Conservation (phyloP, 1,140 invertebrate species). For the Anagrus nilaparvatae region DNA sequence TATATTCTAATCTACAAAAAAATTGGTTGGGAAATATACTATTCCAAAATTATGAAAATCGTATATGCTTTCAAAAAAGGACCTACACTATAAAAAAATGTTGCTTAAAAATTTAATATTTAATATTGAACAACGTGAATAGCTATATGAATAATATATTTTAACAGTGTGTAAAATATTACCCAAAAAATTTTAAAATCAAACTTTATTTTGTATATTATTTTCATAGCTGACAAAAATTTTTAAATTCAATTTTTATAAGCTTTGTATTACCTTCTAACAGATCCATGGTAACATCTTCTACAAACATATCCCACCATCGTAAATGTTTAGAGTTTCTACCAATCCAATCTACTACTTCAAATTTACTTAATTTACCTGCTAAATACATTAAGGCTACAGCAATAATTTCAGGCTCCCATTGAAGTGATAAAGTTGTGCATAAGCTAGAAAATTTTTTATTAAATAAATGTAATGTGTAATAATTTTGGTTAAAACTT, state of each 20-base stretch:
- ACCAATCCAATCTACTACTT: constrained; percentile 86
- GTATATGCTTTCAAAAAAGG: background rate
- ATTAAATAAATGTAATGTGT: background rate
- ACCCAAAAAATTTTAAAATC: background rate
- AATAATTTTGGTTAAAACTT: background rate
- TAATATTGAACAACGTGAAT: too few species aligned
- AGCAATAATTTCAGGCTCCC: constrained; percentile 98
- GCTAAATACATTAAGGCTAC: constrained; percentile 96
- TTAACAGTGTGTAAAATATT: background rate
- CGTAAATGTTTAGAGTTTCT: constrained; percentile 68
- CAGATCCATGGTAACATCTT: constrained; percentile 90
- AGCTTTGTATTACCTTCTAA: constrained; percentile 80
- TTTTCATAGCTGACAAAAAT: background rate
- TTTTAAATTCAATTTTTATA: background rate
- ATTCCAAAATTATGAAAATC: too few species aligned
- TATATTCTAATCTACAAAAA: too few species aligned
- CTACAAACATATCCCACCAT: constrained; percentile 98
- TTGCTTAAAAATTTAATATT: constrained; percentile 5
- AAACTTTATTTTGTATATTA: background rate
- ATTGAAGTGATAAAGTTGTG: constrained; percentile 93
- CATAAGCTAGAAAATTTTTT: constrained; percentile 60
- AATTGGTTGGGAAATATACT: too few species aligned
- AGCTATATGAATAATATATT: background rate
- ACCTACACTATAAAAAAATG: constrained; percentile 1
- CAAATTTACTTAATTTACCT: constrained; percentile 92